These are phyloP conservation scores for Thalassoma bifasciatum DNA, from an alignment of 2,113 vertebrate genomes.

Conservation along the genomic window DNA sequence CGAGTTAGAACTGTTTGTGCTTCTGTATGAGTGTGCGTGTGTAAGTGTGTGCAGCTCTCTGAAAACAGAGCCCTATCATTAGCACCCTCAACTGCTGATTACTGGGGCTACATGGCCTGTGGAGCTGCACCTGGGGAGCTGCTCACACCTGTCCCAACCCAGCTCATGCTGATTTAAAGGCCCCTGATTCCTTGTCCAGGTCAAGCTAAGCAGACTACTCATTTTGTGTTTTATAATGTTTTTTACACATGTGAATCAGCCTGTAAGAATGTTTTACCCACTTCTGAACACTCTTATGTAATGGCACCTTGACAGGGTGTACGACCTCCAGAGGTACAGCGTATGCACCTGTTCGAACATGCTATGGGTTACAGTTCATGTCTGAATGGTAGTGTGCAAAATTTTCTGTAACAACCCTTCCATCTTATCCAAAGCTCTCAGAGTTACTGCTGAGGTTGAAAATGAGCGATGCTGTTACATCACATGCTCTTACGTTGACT, in stretches of 20 bases:
- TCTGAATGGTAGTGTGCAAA: constrained; percentile 16
- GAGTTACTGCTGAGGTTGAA: constrained; percentile 43
- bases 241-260: constrained; percentile 73
- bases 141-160: constrained; percentile 75
- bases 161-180: constrained; percentile 44
- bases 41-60: constrained; percentile 34
- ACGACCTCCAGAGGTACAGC: constrained; percentile 12
- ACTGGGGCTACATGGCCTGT: constrained; percentile 72
- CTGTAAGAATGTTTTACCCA: constrained; percentile 63
- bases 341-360: constrained; percentile 56
- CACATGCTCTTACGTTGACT: background rate
- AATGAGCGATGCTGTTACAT: constrained; percentile 52
- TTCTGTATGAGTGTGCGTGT: constrained; percentile 37
- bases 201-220: constrained; percentile 33
- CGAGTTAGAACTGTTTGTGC: constrained; percentile 37
- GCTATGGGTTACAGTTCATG: constrained; percentile 17
- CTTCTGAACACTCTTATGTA: constrained; percentile 60
- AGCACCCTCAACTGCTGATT: constrained; percentile 69
- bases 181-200: constrained; percentile 24
- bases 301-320: constrained; percentile 45
- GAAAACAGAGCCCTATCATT: constrained; percentile 75
- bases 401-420: constrained; percentile 63
- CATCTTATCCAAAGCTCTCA: constrained; percentile 40
- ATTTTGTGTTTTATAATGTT: constrained; percentile 70
- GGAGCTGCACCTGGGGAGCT: constrained; percentile 77